Conservation (phyloP, 2,797 vertebrate species). For the Sternarchorhynchus goeldii region DNA sequence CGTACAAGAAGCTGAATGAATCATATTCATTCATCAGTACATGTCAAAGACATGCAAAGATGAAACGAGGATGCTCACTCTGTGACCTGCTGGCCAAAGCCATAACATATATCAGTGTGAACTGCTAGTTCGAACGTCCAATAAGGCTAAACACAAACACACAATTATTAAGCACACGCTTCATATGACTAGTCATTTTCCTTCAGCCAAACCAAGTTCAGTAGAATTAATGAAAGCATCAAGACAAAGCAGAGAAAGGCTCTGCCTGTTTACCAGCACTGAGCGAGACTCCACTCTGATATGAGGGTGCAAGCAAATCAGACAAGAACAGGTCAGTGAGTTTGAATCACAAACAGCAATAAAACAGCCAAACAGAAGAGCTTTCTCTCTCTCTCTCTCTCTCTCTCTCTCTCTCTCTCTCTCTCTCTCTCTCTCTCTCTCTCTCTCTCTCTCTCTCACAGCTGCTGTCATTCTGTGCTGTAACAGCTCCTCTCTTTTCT, state of each 20-base stretch:
- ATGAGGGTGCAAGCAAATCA: no score
- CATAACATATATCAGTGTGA: slow-evolving; percentile 3
- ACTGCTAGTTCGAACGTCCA: slow-evolving; percentile 1
- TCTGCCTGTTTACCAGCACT: no score
- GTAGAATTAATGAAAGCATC: no score
- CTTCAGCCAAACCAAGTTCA: no score
- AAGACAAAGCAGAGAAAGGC: no score
- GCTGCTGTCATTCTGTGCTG: not conserved
- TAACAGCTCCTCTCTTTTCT: slow-evolving; percentile 5
- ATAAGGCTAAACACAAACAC: no score
- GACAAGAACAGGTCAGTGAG: no score
- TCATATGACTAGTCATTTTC: no score
- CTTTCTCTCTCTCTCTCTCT: not conserved
- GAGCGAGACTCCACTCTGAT: no score
- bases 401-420: not conserved
- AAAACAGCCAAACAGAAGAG: no score
- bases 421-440: slow-evolving; percentile 1
- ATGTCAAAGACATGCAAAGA: slow-evolving; percentile 10
- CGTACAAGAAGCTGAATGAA: not conserved
- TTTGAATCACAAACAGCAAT: no score
- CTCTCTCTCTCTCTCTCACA: not conserved
- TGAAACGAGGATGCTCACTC: not conserved
- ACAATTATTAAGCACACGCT: no score
- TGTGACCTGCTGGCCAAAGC: not conserved
- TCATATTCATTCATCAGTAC: slow-evolving; percentile 7